A percentile compares a stretch with the other conserved stretches of the same genome.
Conservation (phyloP, 2,888 invertebrate species). For the Lysandra coridon region DNA sequence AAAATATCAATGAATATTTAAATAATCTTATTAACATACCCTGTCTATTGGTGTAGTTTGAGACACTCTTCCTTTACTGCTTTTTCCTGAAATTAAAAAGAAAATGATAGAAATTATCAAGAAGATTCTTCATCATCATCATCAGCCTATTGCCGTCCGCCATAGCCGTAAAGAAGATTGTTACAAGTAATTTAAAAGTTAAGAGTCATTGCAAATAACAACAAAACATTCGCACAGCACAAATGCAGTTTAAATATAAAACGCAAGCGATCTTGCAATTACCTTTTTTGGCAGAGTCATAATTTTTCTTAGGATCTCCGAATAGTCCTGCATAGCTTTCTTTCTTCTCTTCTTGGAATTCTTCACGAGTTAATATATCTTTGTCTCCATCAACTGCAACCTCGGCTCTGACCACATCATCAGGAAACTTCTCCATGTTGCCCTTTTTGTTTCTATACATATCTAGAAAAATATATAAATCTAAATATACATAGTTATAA, state of each 20-base stretch:
- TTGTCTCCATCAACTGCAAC: slow-evolving; percentile 85
- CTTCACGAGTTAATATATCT: slow-evolving; percentile 83
- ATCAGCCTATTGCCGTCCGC: no score
- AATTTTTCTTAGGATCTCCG: slow-evolving; percentile 65
- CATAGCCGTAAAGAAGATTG: no score
- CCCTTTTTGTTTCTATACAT: slow-evolving; percentile 82
- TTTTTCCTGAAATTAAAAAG: slow-evolving; percentile 31
- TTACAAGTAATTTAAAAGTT: no score
- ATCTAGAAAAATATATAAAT: slow-evolving; percentile 63
- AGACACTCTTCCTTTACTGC: slow-evolving; percentile 1
- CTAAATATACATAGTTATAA: neutral
- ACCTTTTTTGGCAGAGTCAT: slow-evolving; percentile 61
- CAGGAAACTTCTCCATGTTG: slow-evolving; percentile 88
- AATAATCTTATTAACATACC: slow-evolving; percentile 24
- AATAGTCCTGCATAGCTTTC: slow-evolving; percentile 72
- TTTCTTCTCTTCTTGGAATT: slow-evolving; percentile 70
- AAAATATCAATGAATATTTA: neutral
- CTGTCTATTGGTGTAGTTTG: slow-evolving; percentile 20
- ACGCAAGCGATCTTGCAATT: slow-evolving; percentile 21
- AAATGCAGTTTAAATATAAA: neutral
- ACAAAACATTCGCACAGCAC: neutral
- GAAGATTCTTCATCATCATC: no score
- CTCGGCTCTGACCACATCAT: slow-evolving; percentile 88
- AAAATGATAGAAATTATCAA: neutral
- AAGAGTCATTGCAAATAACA: no score